Percentiles rank a stretch among this genome's conserved stretches.
Conservation (phyloP, 2,113 vertebrate genomes). For the Sinocyclocheilus maitianheensis region DNA sequence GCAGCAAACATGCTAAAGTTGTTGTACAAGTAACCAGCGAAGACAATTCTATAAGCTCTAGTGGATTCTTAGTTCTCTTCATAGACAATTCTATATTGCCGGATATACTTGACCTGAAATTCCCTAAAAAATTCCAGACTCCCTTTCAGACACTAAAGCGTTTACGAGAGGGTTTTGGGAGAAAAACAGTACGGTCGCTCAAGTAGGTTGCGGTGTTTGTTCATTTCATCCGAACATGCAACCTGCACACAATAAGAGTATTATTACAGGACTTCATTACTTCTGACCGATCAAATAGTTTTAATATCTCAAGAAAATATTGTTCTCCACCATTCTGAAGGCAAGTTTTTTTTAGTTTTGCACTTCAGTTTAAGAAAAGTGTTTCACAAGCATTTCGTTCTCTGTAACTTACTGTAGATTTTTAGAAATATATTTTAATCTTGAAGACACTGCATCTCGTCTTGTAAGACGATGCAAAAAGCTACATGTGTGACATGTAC, state of each 20-base stretch:
- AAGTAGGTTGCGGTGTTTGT: conserved; percentile 72
- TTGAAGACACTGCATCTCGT: background rate
- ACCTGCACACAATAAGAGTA: background rate
- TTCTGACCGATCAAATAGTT: background rate
- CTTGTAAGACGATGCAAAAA: conserved; percentile 9
- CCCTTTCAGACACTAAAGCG: conserved; percentile 52
- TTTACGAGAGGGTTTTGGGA: conserved; percentile 65
- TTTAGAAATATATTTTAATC: background rate
- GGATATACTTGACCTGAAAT: conserved; percentile 40
- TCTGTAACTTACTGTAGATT: conserved; percentile 20
- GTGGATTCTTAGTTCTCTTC: background rate
- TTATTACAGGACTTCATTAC: background rate
- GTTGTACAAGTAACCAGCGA: background rate
- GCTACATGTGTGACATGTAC: background rate
- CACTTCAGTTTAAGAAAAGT: conserved; percentile 4
- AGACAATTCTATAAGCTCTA: background rate
- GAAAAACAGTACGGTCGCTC: conserved; percentile 64
- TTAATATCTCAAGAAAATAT: background rate
- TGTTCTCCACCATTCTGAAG: conserved; percentile 13
- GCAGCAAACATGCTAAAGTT: conserved; percentile 2
- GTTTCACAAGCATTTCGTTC: conserved; percentile 19
- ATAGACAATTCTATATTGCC: background rate
- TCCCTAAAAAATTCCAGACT: conserved; percentile 58
- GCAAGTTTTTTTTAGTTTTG: conserved; percentile 20
- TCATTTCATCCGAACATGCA: conserved; percentile 67